These are phyloP conservation scores for Lineus longissimus DNA, from an alignment of 1,140 invertebrate genomes.

Conservation along the genomic window DNA sequence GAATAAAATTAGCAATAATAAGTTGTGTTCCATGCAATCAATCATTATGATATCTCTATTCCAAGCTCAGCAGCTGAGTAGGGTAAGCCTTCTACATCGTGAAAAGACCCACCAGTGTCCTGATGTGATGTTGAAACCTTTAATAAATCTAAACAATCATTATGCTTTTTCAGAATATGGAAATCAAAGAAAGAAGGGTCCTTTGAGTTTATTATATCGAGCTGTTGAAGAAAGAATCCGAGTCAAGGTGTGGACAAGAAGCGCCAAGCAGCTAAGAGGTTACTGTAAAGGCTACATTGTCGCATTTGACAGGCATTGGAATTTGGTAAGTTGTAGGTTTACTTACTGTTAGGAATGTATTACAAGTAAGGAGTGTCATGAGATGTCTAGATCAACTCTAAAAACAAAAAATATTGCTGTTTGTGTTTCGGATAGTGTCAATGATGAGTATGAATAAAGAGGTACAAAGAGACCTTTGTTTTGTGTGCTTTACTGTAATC, in stretches of 20 bases:
- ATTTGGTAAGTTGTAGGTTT: slow-evolving; percentile 59
- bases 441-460: not conserved
- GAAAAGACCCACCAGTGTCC: too few relatives aligned
- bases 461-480: too few relatives aligned
- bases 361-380: not conserved
- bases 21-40: too few relatives aligned
- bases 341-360: too few relatives aligned
- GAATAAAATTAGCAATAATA: too few relatives aligned
- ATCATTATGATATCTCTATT: too few relatives aligned
- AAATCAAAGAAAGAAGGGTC: slow-evolving; percentile 30
- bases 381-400: not conserved
- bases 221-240: slow-evolving; percentile 41
- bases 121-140: too few relatives aligned
- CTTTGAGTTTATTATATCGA: slow-evolving; percentile 36
- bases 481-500: too few relatives aligned
- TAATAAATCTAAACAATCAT: too few relatives aligned
- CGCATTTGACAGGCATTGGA: slow-evolving; percentile 94
- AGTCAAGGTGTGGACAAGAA: slow-evolving; percentile 55
- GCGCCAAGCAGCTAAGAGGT: slow-evolving; percentile 64
- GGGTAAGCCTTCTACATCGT: too few relatives aligned
- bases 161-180: too few relatives aligned
- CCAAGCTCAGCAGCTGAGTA: too few relatives aligned
- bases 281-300: slow-evolving; percentile 74
- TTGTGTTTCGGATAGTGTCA: not conserved
- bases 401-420: not conserved